Evolutionary conservation across 2,888 invertebrate species (phyloP), one percentile per base, ranked within the genome.

Genomic region (Amblyteles armatorius): DNA sequence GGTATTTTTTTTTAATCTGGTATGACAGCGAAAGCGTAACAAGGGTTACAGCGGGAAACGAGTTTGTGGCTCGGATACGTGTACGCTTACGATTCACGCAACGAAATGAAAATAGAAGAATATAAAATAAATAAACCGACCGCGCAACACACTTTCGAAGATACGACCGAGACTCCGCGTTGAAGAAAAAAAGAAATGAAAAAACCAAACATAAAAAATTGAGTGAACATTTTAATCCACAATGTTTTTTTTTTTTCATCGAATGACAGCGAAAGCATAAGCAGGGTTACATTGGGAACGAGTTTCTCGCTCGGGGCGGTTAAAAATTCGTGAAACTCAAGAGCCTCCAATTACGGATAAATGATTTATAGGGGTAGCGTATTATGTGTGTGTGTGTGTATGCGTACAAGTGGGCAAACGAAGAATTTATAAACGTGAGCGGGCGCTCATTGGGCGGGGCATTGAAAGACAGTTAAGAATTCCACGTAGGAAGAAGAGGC

Each of bases 351-450:
- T 60, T 60, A 57, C 36, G 60, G 60, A 72, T 72, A 57, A 73
- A 29, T 69, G 69, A 33, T 19, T 33, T 67, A 67, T 67, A 40
- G 22, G 55, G 19, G 55, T 55, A 57, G 52, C 13, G 67, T 19
- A 19, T 48, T 2, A 36, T 16, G 57, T 22, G 55, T 55, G 11
- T 13, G n/a, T 55, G 11, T 13, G n/a, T 3, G 60, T 60, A 26
- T 26, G 44, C 29, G 36, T 55, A 48, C 48, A 50, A 68, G 36
- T 36, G 68, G 29, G 22, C 22, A 11, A 73, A 77, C 72, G 44
- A 82, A 55, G 55, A 78, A 78, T 78, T 73, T 60, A 78, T 9
- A 26, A 36, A 29, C 44, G 69, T 76, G 71, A 36, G 29, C 72
- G 22, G 65, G 72, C 77, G 63, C 72, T 73, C n/a, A 72, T 73